Evolutionary conservation across 2,113 vertebrate species (phyloP).

Genomic region (Lycaon pictus): DNA sequence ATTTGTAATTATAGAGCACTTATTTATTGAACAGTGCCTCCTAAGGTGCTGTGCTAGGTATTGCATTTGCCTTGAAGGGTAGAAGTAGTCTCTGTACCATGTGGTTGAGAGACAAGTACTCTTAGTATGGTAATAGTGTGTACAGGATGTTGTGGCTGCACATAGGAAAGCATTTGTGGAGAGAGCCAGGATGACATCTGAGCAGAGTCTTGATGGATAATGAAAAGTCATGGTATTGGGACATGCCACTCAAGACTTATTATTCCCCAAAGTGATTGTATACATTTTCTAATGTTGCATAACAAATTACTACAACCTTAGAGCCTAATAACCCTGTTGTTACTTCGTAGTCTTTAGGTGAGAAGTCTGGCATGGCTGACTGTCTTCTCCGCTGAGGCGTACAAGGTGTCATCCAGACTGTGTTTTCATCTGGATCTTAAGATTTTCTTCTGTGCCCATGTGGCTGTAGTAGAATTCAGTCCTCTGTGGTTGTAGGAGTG

Average conservation of each 20-base stretch:
- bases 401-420: background rate
- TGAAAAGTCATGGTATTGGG: background rate
- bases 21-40: background rate
- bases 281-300: background rate
- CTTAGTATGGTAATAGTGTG: background rate
- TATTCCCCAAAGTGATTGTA: background rate
- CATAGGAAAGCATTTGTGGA: background rate
- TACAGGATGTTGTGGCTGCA: background rate
- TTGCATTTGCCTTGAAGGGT: background rate
- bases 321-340: background rate
- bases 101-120: background rate
- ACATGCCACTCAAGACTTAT: background rate
- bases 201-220: background rate
- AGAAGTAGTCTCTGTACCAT: background rate
- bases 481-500: background rate
- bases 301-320: background rate
- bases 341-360: background rate
- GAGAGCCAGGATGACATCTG: background rate
- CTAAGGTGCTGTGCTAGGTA: background rate
- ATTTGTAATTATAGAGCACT: background rate
- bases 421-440: background rate
- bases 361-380: background rate
- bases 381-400: background rate
- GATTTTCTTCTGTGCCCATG: background rate
- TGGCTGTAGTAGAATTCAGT: background rate